These are phyloP conservation scores for Tachina lurida DNA, from an alignment of 2,888 invertebrate genomes.

Conservation along the genomic window DNA sequence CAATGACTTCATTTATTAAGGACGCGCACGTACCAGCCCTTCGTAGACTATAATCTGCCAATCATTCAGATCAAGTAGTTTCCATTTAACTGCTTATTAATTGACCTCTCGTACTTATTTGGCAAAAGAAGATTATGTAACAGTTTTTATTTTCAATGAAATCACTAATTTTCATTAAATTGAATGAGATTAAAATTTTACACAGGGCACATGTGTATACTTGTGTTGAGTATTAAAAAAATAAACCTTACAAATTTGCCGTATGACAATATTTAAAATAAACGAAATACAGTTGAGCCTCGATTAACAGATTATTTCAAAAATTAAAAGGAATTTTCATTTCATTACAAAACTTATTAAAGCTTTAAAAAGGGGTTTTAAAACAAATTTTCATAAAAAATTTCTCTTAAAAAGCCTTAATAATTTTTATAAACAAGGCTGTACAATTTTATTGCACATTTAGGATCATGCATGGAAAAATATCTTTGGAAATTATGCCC, in stretches of 20 bases:
- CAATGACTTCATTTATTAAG: background rate
- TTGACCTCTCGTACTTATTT: background rate
- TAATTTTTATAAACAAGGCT: no score
- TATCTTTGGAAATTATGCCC: no score
- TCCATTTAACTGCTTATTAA: background rate
- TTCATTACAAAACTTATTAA: no score
- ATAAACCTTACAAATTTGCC: constrained; percentile 12
- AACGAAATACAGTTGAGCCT: background rate
- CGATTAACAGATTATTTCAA: no score
- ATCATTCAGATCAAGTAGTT: background rate
- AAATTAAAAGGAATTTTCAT: no score
- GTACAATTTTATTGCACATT: no score
- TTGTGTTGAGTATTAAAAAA: constrained; percentile 25
- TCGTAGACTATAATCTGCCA: background rate
- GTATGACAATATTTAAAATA: constrained; percentile 22
- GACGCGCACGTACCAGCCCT: background rate
- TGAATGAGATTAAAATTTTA: constrained; percentile 39
- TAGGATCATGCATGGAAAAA: no score
- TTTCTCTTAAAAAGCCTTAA: no score
- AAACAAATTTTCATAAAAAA: no score
- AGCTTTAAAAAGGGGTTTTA: no score
- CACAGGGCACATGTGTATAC: background rate
- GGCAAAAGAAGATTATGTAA: constrained; percentile 10
- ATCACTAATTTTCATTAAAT: constrained; percentile 34
- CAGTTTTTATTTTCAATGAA: constrained; percentile 8